Conservation (phyloP, 2,888 invertebrate genomes). For the Torymus auratus region DNA sequence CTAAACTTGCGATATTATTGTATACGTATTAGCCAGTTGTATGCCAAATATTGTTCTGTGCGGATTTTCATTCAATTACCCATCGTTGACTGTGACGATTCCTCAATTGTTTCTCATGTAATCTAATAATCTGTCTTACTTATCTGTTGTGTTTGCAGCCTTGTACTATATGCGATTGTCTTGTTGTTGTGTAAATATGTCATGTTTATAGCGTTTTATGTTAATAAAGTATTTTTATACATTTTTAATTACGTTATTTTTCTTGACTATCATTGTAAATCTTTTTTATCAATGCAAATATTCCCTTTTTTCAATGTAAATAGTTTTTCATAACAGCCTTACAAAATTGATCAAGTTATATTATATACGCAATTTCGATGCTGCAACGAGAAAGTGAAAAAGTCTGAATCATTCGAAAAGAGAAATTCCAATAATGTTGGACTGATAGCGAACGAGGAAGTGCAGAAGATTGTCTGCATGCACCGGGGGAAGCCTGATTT, state of each 20-base stretch:
- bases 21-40: neutral
- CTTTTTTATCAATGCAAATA: too few relatives aligned
- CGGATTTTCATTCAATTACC: neutral
- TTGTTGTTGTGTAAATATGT: constrained; percentile 61
- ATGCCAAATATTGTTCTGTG: constrained; percentile 19
- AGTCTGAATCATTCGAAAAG: neutral
- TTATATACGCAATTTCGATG: constrained; percentile 9
- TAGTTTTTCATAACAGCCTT: too few relatives aligned
- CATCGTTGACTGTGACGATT: too few relatives aligned
- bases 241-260: constrained; percentile 18
- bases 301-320: too few relatives aligned
- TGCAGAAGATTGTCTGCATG: constrained; percentile 2
- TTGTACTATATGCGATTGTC: constrained; percentile 55
- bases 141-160: constrained; percentile 57
- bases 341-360: too few relatives aligned
- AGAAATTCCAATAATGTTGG: constrained; percentile 18
- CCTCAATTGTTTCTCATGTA: too few relatives aligned
- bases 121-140: constrained; percentile 21
- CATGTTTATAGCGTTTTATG: constrained; percentile 43
- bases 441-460: constrained; percentile 17
- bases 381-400: constrained; percentile 18
- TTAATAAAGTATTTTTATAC: constrained; percentile 55
- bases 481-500: constrained; percentile 15
- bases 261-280: too few relatives aligned
- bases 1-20: too few relatives aligned